phyloP scores from a whole-genome alignment of 1,140 invertebrate genomes.

The Diorhabda carinulata region DNA sequence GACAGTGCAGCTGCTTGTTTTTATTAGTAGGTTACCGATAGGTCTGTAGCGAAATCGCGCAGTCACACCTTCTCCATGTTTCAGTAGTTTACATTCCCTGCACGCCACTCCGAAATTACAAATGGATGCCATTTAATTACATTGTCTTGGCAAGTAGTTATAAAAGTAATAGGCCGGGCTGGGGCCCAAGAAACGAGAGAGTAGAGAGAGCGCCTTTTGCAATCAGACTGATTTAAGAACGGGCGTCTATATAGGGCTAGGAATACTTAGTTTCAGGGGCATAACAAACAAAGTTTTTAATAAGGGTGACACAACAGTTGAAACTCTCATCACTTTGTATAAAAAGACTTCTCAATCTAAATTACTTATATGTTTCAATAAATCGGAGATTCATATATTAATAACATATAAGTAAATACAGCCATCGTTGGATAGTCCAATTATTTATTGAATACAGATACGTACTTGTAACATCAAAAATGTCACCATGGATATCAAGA shows the following conservation, averaged over 20 bases:
- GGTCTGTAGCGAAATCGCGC: conserved; percentile 38
- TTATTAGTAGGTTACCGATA: conserved; percentile 40
- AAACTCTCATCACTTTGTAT: too few relatives aligned
- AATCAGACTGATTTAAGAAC: conserved; percentile 46
- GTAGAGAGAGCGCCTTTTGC: conserved; percentile 39
- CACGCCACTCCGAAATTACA: conserved; percentile 47
- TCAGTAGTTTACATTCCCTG: conserved; percentile 45
- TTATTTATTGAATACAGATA: too few relatives aligned
- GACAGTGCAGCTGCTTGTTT: conserved; percentile 44
- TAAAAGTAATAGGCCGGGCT: conserved; percentile 46
- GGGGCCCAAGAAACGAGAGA: neutral
- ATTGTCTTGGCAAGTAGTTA: conserved; percentile 48
- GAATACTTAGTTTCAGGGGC: conserved; percentile 9
- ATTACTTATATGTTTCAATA: too few relatives aligned
- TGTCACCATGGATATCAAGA: too few relatives aligned
- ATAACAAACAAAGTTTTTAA: neutral
- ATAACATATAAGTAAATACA: too few relatives aligned
- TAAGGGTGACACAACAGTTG: neutral
- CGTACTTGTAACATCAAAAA: too few relatives aligned
- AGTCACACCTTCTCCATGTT: conserved; percentile 49
- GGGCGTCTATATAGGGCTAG: conserved; percentile 29
- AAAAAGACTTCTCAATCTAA: too few relatives aligned
- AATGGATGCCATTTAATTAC: conserved; percentile 51
- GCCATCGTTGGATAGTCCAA: too few relatives aligned
- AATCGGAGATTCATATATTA: too few relatives aligned